Percentiles rank a stretch among this genome's conserved stretches.
phyloP scores from a whole-genome alignment of 2,888 invertebrate genomes.

The Caenorhabditis wallacei region DNA sequence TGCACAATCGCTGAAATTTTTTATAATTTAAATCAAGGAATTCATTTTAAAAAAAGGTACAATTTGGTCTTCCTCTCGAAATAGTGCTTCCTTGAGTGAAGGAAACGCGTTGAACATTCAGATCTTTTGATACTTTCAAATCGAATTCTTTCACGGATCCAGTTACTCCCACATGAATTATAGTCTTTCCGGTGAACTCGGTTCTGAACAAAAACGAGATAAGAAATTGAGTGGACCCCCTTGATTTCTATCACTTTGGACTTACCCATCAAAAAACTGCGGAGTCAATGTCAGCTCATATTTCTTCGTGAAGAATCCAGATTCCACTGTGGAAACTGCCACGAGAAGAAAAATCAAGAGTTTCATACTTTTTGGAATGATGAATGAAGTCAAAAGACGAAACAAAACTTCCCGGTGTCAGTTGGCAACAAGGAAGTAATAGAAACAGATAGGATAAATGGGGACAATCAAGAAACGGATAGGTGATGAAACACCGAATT shows the following conservation, averaged over 20 bases:
- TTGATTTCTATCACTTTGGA: neutral
- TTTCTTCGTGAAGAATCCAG: slow-evolving; percentile 26
- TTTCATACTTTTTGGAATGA: neutral
- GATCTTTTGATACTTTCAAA: slow-evolving; percentile 16
- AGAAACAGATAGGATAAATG: neutral
- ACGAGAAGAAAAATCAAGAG: neutral
- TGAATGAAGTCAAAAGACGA: neutral
- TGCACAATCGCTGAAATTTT: neutral
- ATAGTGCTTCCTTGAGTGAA: slow-evolving; percentile 8
- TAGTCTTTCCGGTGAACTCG: slow-evolving; percentile 1
- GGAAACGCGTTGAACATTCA: slow-evolving; percentile 1
- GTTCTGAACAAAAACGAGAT: slow-evolving; percentile 1
- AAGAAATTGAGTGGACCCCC: too few relatives aligned
- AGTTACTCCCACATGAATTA: slow-evolving; percentile 14
- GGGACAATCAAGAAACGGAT: neutral
- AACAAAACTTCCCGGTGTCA: neutral
- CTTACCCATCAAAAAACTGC: slow-evolving; percentile 10
- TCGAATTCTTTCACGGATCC: slow-evolving; percentile 30
- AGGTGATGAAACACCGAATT: neutral
- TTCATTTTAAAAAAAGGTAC: neutral
- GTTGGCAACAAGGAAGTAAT: slow-evolving; percentile 30
- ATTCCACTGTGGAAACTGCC: neutral
- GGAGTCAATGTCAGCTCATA: slow-evolving; percentile 31
- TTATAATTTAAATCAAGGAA: too few relatives aligned
- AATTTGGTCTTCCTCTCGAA: slow-evolving; percentile 1